Evolutionary conservation across 2,797 vertebrate species (phyloP), one percentile per base, ranked within the genome.

Genomic region (Ibycter americanus): DNA sequence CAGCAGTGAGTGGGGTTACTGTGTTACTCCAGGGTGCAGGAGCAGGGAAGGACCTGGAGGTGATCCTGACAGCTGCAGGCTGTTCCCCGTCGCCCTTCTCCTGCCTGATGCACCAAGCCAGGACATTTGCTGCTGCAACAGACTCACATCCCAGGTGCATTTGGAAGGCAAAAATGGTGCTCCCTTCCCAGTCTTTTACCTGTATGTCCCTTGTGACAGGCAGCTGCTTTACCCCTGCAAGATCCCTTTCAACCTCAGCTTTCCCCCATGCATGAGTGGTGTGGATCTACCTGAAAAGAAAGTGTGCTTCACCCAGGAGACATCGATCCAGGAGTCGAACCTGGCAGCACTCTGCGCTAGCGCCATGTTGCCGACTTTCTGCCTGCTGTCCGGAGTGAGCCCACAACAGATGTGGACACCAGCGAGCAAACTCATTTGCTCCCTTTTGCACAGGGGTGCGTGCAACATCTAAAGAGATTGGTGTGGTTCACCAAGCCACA

Each of bases 221-320:
- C n/a, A 58, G 29, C 36, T 80, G 40, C 17, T 34, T 49, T 66
- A n/a, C 5, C 4, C 15, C 15, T 29, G 29, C 38, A 38, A 5
- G 46, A 55, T 38, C 9, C 27, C 27, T 58, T 74, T 65, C 11
- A 21, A 46, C 8, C 7, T 12, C 13, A 27, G 0, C 27, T 40
- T 62, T 2, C 7, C 10, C 20, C 4, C 25, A 12, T 18, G 49
- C 9, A 20, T 31, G 56, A 21, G 16, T 34, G 31, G 22, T n/a
- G 20, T 38, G 20, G 49, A 51, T 42, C 49, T 34, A 32, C 55
- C 13, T 0, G 0, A 79, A 68, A 42, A 54, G 8, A 54, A 38
- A 65, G 38, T 0, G 0, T 27, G 32, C 8, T 61, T 65, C 20
- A 20, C 4, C 4, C 16, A 51, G 32, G 31, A 55, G 36, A 40